Evolutionary conservation across 2,113 vertebrate genomes (phyloP).

Genomic region (Steatornis caripensis): DNA sequence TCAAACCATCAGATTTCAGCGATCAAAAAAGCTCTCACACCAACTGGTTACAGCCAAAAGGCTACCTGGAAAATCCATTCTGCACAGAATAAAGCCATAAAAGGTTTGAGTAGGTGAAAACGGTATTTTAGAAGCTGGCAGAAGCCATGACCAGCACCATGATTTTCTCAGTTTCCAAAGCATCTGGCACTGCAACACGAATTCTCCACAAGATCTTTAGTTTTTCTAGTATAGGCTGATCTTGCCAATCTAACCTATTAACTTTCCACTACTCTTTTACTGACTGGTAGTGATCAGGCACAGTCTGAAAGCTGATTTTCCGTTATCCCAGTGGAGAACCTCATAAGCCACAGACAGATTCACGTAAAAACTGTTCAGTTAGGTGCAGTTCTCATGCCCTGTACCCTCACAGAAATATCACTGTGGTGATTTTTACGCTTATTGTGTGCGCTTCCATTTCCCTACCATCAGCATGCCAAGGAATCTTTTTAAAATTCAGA

Average conservation of each 20-base stretch:
- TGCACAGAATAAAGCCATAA: background rate
- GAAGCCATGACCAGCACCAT: background rate
- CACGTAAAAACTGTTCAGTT: background rate
- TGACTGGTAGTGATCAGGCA: background rate
- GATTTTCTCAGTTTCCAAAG: background rate
- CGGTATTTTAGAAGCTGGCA: background rate
- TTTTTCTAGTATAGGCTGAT: background rate
- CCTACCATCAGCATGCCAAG: background rate
- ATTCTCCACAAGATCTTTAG: background rate
- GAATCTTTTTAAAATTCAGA: background rate
- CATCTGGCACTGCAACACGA: background rate
- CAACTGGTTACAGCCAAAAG: background rate
- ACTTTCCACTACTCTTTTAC: background rate
- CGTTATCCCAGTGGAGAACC: background rate
- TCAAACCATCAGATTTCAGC: background rate
- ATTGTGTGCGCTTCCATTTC: background rate
- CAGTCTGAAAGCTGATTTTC: background rate
- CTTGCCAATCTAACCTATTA: background rate
- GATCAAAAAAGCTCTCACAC: background rate
- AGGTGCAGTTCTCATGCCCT: background rate
- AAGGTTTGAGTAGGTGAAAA: constrained; percentile 14
- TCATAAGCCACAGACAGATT: background rate
- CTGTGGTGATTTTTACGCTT: background rate
- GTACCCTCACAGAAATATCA: background rate
- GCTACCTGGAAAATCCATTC: constrained; percentile 10